A percentile compares a stretch with the other conserved stretches of the same genome.
These are phyloP conservation scores for Rachycentron canadum DNA, from an alignment of 2,797 vertebrate genomes.

Conservation along the genomic window DNA sequence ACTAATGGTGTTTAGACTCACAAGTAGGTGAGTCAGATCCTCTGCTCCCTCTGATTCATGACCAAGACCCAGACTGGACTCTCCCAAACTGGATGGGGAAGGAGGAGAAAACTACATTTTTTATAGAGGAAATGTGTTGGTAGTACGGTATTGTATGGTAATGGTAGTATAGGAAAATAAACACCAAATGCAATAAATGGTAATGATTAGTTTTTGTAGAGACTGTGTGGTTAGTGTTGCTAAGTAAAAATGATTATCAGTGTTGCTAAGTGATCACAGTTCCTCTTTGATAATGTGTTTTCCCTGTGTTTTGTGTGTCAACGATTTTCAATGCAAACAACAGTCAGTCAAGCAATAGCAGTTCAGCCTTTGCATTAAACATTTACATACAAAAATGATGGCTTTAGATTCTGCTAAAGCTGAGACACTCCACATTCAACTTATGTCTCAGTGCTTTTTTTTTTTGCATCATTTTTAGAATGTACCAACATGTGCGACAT, in stretches of 20 bases:
- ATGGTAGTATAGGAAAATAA: constrained; percentile 14
- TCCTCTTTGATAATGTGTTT: neutral
- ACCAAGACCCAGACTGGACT: constrained; percentile 7
- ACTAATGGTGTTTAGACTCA: constrained; percentile 54
- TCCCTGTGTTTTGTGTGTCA: neutral
- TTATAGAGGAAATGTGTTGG: neutral
- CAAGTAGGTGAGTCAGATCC: constrained; percentile 69
- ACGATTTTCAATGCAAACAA: neutral
- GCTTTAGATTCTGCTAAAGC: neutral
- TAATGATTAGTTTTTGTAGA: neutral
- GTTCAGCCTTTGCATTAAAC: neutral
- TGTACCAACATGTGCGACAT: neutral
- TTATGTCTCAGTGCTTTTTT: neutral
- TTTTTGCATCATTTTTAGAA: neutral
- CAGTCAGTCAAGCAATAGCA: neutral
- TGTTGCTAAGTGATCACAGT: neutral
- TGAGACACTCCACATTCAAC: neutral
- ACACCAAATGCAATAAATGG: neutral
- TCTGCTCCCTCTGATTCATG: constrained; percentile 59
- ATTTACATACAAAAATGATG: neutral
- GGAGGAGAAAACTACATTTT: neutral
- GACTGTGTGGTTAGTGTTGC: neutral
- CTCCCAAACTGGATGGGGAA: constrained; percentile 14
- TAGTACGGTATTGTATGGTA: too few species aligned
- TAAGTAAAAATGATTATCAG: neutral